These are phyloP conservation scores for Eilema caniola DNA, from an alignment of 2,888 invertebrate genomes.

Conservation along the genomic window DNA sequence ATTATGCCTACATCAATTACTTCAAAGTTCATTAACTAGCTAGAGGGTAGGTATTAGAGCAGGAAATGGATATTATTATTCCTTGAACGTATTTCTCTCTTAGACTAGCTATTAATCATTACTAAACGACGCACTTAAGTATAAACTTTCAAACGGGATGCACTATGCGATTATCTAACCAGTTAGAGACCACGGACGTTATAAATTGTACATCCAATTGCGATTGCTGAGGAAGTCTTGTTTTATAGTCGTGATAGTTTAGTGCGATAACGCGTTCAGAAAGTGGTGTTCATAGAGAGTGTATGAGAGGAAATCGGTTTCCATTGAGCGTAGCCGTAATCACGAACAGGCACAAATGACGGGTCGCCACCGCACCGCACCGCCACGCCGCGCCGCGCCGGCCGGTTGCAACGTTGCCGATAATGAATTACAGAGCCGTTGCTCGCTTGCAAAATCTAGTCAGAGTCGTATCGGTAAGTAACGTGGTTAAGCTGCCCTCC, in stretches of 20 bases:
- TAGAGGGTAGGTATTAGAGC: too few species aligned
- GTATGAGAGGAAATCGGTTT: conserved; percentile 71
- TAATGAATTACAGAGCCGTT: conserved; percentile 79
- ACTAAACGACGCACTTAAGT: conserved; percentile 40
- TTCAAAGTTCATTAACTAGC: too few species aligned
- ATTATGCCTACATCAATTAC: too few species aligned
- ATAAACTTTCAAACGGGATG: conserved; percentile 46
- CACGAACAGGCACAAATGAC: conserved; percentile 74
- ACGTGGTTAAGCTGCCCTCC: conserved; percentile 74
- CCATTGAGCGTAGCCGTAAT: conserved; percentile 76
- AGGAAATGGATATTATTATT: too few species aligned
- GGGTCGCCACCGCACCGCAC: conserved; percentile 41
- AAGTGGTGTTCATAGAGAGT: conserved; percentile 69
- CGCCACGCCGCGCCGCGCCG: conserved; percentile 38
- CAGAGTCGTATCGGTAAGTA: conserved; percentile 72
- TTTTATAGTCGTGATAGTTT: conserved; percentile 66
- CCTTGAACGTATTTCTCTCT: too few species aligned
- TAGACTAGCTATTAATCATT: conserved; percentile 7
- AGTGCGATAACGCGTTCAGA: conserved; percentile 67
- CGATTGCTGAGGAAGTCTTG: conserved; percentile 59
- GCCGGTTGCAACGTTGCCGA: conserved; percentile 70
- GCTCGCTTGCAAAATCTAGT: conserved; percentile 80
- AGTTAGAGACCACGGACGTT: conserved; percentile 53
- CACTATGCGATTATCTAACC: conserved; percentile 44
- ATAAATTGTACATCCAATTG: conserved; percentile 61